Conservation (phyloP, 2,797 vertebrate genomes). For the Xyrichtys novacula region DNA sequence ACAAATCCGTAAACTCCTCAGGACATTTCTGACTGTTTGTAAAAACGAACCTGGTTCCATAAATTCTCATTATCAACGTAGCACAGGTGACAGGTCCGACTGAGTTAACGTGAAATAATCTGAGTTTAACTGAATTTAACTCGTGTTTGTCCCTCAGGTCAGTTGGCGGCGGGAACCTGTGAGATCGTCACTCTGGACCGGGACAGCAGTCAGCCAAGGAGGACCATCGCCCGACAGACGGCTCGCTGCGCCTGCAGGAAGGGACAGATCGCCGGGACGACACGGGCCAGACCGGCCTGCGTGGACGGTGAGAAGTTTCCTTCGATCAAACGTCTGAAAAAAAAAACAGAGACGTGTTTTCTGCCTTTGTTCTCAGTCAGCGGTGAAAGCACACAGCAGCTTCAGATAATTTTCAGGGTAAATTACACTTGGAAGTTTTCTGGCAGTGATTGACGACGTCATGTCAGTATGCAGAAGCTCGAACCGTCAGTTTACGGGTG, state of each 20-base stretch:
- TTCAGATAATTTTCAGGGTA: not conserved
- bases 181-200: constrained; percentile 97
- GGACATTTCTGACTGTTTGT: too few relatives aligned
- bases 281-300: constrained; percentile 92
- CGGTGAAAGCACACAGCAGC: too few relatives aligned
- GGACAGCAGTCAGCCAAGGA: constrained; percentile 95
- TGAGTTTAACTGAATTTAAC: too few relatives aligned
- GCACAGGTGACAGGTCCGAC: too few relatives aligned
- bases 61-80: too few relatives aligned
- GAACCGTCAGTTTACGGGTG: not conserved
- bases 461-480: not conserved
- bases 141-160: constrained; percentile 82
- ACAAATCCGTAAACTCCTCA: too few relatives aligned
- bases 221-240: constrained; percentile 95
- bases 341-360: not conserved
- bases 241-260: constrained; percentile 96
- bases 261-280: constrained; percentile 96
- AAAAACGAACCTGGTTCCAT: too few relatives aligned
- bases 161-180: constrained; percentile 93
- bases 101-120: too few relatives aligned
- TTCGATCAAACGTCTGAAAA: not conserved
- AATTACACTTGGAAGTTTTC: not conserved
- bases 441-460: not conserved
- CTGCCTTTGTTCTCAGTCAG: not conserved
- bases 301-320: constrained; percentile 90